Conservation (phyloP, 2,888 invertebrate species). For the Epistrophe eligans region DNA sequence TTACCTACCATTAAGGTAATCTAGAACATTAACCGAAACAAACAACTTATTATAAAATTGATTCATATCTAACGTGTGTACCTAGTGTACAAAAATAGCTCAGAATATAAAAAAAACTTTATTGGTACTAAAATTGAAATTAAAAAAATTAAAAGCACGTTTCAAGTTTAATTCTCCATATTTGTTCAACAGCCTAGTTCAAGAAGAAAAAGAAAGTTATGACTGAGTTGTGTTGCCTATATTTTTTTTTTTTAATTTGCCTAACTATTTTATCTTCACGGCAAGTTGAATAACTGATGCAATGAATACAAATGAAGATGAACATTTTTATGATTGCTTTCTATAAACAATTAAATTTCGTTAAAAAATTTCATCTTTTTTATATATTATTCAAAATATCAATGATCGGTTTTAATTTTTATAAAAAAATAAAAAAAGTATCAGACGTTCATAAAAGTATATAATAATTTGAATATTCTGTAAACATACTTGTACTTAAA, state of each 20-base stretch:
- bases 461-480: no score
- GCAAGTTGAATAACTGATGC: constrained; percentile 20
- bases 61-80: not conserved
- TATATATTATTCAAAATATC: not conserved
- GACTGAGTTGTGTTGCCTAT: not conserved
- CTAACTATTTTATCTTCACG: not conserved
- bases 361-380: not conserved
- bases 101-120: constrained; percentile 1
- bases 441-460: no score
- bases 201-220: constrained; percentile 53
- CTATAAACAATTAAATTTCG: not conserved
- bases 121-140: not conserved
- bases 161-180: constrained; percentile 17
- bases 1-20: no score
- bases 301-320: constrained; percentile 44
- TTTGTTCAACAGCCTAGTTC: constrained; percentile 29
- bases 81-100: not conserved
- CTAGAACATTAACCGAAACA: no score
- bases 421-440: not conserved
- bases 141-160: constrained; percentile 16
- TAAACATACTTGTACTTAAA: no score
- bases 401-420: not conserved
- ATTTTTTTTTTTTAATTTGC: constrained; percentile 1
- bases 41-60: not conserved
- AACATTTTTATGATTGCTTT: not conserved